Percentiles rank a stretch among this genome's conserved stretches.
These are phyloP conservation scores for Incurvaria masculella DNA, from an alignment of 2,888 invertebrate species.

Conservation along the genomic window DNA sequence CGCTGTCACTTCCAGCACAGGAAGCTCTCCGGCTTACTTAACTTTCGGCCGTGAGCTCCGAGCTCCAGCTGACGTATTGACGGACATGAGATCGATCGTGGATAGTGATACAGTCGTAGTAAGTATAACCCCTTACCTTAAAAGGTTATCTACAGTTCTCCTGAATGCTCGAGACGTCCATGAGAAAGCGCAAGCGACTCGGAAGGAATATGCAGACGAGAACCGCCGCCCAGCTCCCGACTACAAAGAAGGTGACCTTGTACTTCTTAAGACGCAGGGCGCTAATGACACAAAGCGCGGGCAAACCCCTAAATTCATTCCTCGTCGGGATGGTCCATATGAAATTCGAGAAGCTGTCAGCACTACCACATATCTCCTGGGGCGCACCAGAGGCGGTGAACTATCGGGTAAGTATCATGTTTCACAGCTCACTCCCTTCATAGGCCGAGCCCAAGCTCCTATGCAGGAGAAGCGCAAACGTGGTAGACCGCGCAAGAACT, in stretches of 20 bases:
- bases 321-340: too few relatives aligned
- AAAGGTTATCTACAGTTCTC: neutral
- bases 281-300: too few relatives aligned
- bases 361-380: too few relatives aligned
- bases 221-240: neutral
- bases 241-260: neutral
- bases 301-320: too few relatives aligned
- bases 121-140: neutral
- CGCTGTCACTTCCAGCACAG: constrained; percentile 1
- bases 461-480: too few relatives aligned
- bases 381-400: too few relatives aligned
- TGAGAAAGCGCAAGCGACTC: neutral
- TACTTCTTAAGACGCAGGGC: neutral
- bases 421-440: too few relatives aligned
- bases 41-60: constrained; percentile 14
- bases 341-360: too few relatives aligned
- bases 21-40: constrained; percentile 11
- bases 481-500: too few relatives aligned
- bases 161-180: neutral
- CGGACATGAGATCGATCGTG: neutral
- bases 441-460: too few relatives aligned
- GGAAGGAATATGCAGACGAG: neutral
- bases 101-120: neutral
- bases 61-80: constrained; percentile 4
- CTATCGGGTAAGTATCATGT: too few relatives aligned